Evolutionary conservation across 2,888 invertebrate species (phyloP), one percentile per base, ranked within the genome.

Genomic region (Dryomyza anilis): DNA sequence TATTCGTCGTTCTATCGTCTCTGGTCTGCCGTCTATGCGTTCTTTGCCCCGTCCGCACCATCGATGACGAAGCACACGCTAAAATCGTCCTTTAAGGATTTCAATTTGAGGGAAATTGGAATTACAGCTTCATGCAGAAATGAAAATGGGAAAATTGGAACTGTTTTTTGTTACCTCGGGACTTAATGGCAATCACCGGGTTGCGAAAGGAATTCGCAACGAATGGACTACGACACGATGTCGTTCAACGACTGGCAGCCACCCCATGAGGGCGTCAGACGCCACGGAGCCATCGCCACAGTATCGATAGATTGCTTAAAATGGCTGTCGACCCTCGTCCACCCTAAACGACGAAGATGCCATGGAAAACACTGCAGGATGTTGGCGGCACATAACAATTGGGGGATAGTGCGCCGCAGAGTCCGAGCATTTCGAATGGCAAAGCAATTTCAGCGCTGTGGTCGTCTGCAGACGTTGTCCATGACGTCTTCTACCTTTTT

Each of bases 51-150:
- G 68, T 68, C 55, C 59, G 43, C 36, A 43, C 48, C 46, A 45
- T n/a, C 29, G 30, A 63, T 60, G 67, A 53, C 59, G 59, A 29
- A 59, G 25, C 48, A 50, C 30, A 46, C 45, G 65, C 68, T 69
- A 63, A 60, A 72, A 69, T 74, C 70, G 78, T 77, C 77, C 75
- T 78, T 78, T 78, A 77, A 78, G 76, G 76, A 78, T 77, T 76
- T 76, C 75, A 76, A 76, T 78, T 76, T 76, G 65, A 73, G 73
- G 71, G 74, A 77, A 77, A 79, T 79, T 77, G 74, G 71, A 74
- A 78, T 78, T 75, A 78, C 74, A 72, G 16, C 27, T 48, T 36
- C 21, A 55, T 43, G 52, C 39, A 59, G 43, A 63, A 63, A 58
- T 43, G 46, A 59, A 74, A 72, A 69, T 71, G 39, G 39, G 39